A percentile compares a stretch with the other conserved stretches of the same genome.
Evolutionary conservation across 2,797 vertebrate species (phyloP).

Genomic region (Oreonectes daqikongensis): DNA sequence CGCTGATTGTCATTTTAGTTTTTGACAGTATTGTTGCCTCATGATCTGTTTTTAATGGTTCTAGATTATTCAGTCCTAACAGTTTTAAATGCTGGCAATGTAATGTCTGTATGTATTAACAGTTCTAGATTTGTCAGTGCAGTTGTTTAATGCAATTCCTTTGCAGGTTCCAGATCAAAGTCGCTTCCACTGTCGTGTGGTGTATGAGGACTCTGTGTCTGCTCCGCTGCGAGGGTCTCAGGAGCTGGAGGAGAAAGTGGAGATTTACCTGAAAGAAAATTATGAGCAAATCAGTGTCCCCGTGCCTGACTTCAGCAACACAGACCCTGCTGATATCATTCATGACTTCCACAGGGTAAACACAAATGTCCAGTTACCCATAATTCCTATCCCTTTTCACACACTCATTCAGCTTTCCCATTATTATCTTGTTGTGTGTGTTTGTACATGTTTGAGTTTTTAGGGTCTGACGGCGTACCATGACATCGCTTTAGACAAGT

Average conservation of each 20-base stretch:
- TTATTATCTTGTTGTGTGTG: not conserved
- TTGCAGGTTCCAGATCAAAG: slow-evolving; percentile 84
- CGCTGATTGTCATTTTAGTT: too few species aligned
- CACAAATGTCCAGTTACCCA: not conserved
- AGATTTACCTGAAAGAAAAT: slow-evolving; percentile 89
- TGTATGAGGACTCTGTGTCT: slow-evolving; percentile 85
- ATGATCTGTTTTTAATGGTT: not conserved
- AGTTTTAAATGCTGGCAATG: not conserved
- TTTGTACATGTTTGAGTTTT: slow-evolving; percentile 10
- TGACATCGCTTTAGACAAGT: slow-evolving; percentile 91
- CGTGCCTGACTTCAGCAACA: slow-evolving; percentile 87
- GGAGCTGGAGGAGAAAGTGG: slow-evolving; percentile 90
- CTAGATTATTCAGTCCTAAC: not conserved
- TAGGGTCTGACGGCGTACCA: slow-evolving; percentile 94
- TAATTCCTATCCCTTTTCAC: not conserved
- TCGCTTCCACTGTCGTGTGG: slow-evolving; percentile 85
- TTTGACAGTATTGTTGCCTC: too few species aligned
- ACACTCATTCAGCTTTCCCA: not conserved
- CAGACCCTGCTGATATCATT: slow-evolving; percentile 91
- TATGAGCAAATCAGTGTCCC: slow-evolving; percentile 91
- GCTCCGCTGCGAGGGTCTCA: slow-evolving; percentile 79
- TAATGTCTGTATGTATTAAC: not conserved
- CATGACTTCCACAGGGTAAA: slow-evolving; percentile 81
- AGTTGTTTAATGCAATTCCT: not conserved
- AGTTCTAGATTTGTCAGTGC: not conserved